These are phyloP conservation scores for Darevskia nairensis DNA, from an alignment of 2,797 vertebrate species.

Conservation along the genomic window DNA sequence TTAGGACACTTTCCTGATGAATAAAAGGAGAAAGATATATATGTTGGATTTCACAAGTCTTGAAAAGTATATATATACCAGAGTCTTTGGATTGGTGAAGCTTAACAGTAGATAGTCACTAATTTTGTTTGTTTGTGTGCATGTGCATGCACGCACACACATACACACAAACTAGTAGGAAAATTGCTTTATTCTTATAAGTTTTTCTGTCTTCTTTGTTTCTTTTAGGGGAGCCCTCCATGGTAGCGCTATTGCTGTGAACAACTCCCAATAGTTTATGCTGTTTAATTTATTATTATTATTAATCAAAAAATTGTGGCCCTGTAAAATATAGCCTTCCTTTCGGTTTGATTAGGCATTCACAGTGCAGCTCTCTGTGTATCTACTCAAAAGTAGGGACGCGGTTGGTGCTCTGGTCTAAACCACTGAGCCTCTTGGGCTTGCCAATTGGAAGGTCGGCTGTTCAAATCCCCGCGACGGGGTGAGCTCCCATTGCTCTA, in stretches of 20 bases:
- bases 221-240: conserved; percentile 27
- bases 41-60: conserved; percentile 46
- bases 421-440: no score
- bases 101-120: neutral
- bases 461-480: no score
- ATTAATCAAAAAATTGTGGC: neutral
- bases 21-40: conserved; percentile 36
- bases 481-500: no score
- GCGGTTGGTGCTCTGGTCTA: no score
- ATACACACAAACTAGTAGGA: neutral
- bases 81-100: conserved; percentile 41
- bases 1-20: conserved; percentile 46
- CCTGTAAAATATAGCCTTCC: neutral
- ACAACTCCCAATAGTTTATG: no score
- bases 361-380: no score
- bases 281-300: no score
- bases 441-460: no score
- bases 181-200: conserved; percentile 29
- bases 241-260: neutral
- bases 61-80: conserved; percentile 46
- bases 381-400: no score
- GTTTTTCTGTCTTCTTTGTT: neutral
- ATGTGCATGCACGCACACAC: neutral
- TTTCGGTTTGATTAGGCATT: neutral
- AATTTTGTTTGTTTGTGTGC: conserved; percentile 1